Base-by-base conservation (phyloP, 1,140 invertebrate genomes). In the Trichoplusia ni region DNA sequence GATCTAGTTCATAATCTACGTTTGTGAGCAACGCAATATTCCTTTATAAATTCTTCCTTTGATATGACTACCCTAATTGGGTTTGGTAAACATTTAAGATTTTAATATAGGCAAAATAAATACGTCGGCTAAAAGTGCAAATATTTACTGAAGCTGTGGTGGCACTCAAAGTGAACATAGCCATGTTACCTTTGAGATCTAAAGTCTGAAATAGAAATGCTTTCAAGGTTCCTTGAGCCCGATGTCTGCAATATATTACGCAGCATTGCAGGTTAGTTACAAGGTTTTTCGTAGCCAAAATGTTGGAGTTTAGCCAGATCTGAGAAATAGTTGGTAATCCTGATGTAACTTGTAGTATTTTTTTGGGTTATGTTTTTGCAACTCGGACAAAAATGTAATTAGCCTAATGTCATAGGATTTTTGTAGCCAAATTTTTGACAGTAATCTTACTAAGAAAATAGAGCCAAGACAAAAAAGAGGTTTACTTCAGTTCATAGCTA, bases 241-340 rank as follows among this genome's bases (percentile, higher is more conserved):
- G 11, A 27, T 46, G 42, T 21, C 18, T 35, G 47, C 29, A 51
- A 35, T 51, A 51, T 51, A 21, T 51, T 51, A 35, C 29, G 7
- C 47, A 13, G 29, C 47, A 35, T 35, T 51, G 47, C 47, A 51
- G 18, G 18, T 51, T 51, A 35, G 47, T 35, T 40, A 38, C 33
- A 56, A 53, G 47, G 29, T 56, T 56, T 56, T 56, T 18, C 33
- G 3, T 18, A 14, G 9, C 5, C n/a, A 23, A 49, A 49, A n/a
- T n/a, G 9, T 56, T 56, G 33, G 35, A 40, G 7, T 18, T 27
- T 40, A 11, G 21, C 33, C 51, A 38, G 40, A 40, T 38, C 33
- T 16, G 35, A 8, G 13, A 18, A 18, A 38, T 16, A 9, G 33
- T 38, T 38, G 40, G 21, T 40, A 13, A 33, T 51, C 35, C 11